Conservation (phyloP, 2,113 vertebrate genomes). For the Enhydra lutris region DNA sequence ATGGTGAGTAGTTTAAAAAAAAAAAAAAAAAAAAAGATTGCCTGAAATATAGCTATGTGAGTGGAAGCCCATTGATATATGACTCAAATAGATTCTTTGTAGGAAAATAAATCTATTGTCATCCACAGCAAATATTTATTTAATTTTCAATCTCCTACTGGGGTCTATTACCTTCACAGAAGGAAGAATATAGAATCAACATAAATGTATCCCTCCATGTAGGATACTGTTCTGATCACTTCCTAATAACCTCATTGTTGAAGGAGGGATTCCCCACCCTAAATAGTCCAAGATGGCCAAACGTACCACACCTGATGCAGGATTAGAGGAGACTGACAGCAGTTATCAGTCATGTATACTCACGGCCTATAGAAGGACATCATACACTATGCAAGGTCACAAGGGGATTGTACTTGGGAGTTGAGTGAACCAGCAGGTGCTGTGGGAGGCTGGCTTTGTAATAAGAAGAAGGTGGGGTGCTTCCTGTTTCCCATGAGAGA, state of each 20-base stretch:
- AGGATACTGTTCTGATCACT: not conserved
- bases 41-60: not conserved
- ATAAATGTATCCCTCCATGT: not conserved
- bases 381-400: no score
- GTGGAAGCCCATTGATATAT: not conserved
- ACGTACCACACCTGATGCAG: not conserved
- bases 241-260: not conserved
- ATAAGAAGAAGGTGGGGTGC: not conserved
- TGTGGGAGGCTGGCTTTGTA: not conserved
- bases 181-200: not conserved
- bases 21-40: slow-evolving; percentile 8
- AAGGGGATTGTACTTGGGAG: not conserved
- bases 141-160: not conserved
- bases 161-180: not conserved
- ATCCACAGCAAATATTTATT: not conserved
- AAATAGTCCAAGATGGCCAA: not conserved
- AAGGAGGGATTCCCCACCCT: not conserved
- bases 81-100: not conserved
- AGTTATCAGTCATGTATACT: not conserved
- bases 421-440: not conserved
- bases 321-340: not conserved
- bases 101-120: not conserved
- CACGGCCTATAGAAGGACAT: not conserved
- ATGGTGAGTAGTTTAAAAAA: not conserved
- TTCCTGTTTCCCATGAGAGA: not conserved